Evolutionary conservation across 2,113 vertebrate species (phyloP).

Genomic region (Nestor notabilis): DNA sequence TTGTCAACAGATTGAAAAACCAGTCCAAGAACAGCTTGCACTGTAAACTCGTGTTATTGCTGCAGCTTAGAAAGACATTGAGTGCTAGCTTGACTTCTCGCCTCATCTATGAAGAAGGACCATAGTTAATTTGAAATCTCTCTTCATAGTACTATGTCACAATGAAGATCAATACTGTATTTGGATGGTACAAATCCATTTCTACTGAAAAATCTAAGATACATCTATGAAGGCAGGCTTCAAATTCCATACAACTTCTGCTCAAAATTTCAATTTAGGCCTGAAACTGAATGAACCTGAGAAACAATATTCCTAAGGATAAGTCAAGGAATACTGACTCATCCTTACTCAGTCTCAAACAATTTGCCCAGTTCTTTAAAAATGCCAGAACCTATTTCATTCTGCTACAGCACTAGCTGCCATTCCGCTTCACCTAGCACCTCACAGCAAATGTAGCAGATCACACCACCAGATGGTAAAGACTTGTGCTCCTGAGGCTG

Average conservation of each 20-base stretch:
- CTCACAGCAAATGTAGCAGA: neutral
- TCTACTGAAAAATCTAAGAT: neutral
- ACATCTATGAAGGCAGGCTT: neutral
- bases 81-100: neutral
- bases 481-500: neutral
- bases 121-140: neutral
- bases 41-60: neutral
- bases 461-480: neutral
- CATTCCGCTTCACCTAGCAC: neutral
- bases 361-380: neutral
- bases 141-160: neutral
- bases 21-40: neutral
- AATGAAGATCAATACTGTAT: neutral
- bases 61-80: neutral
- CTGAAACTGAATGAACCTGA: neutral
- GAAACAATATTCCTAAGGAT: neutral
- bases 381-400: neutral
- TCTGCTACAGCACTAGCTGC: neutral
- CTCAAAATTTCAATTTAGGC: neutral
- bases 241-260: neutral
- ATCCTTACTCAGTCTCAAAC: neutral
- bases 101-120: neutral
- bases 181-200: neutral
- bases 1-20: neutral
- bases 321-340: neutral